phyloP scores from a whole-genome alignment of 1,140 invertebrate species.

The Linepithema humile region DNA sequence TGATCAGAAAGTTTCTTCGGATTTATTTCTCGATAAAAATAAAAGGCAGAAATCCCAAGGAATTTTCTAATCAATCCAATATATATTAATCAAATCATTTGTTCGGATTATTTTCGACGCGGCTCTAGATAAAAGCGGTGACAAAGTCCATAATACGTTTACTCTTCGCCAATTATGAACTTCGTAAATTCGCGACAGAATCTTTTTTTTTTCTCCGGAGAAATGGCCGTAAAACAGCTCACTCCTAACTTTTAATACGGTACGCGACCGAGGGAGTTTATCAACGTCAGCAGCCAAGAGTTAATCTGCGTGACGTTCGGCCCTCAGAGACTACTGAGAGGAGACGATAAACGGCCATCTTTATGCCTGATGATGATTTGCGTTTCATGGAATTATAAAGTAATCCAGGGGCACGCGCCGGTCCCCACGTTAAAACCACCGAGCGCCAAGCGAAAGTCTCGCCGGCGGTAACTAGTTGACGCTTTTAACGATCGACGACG shows the following conservation, averaged over 20 bases:
- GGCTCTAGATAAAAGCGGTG: too few species aligned
- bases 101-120: too few species aligned
- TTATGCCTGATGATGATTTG: constrained; percentile 38
- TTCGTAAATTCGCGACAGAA: background rate
- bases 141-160: too few species aligned
- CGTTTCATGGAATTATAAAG: constrained; percentile 33
- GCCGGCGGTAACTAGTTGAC: constrained; percentile 37
- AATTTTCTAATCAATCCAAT: too few species aligned
- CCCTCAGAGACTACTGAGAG: background rate
- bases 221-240: background rate
- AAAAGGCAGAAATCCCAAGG: too few species aligned
- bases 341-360: constrained; percentile 8
- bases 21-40: too few species aligned
- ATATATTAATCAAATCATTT: too few species aligned
- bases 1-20: too few species aligned
- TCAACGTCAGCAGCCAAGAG: constrained; percentile 23
- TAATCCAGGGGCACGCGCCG: background rate
- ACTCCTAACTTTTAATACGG: constrained; percentile 4
- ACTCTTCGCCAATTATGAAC: background rate
- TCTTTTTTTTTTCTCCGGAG: background rate
- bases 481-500: constrained; percentile 64
- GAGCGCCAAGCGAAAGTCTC: constrained; percentile 11
- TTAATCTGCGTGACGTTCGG: constrained; percentile 29
- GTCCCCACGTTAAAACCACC: background rate
- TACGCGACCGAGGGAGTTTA: constrained; percentile 19